Conservation (phyloP, 2,113 vertebrate genomes). For the Xiphorhynchus elegans region DNA sequence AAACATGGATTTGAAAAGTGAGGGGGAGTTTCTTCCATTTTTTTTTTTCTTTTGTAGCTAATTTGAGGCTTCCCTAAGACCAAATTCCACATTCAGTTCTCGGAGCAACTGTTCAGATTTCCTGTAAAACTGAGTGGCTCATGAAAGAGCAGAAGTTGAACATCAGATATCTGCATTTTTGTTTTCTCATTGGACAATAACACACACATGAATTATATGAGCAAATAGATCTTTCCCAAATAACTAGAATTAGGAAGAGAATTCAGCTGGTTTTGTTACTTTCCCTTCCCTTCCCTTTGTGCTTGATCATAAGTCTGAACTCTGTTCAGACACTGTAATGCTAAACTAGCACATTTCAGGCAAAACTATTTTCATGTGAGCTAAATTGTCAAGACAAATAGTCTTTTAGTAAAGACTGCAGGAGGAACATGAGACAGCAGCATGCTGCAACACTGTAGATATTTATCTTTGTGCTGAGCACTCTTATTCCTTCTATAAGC, state of each 20-base stretch:
- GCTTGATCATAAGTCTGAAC: not conserved
- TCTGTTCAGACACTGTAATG: not conserved
- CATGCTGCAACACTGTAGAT: not conserved
- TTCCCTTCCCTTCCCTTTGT: not conserved
- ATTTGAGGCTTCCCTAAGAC: not conserved
- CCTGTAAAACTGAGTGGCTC: not conserved
- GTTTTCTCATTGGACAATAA: not conserved
- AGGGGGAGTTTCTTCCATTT: fast-evolving
- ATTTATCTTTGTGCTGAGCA: not conserved
- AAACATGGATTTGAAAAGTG: not conserved
- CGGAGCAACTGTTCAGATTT: not conserved
- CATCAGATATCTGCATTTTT: not conserved
- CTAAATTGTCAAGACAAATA: not conserved
- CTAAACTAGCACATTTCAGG: not conserved
- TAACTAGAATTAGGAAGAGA: not conserved
- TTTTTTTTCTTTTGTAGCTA: not conserved
- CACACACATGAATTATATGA: not conserved
- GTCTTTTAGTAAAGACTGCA: not conserved
- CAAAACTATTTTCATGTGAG: not conserved
- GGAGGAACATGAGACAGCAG: not conserved
- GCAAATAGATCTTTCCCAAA: not conserved
- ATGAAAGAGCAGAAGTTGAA: not conserved
- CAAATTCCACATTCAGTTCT: not conserved
- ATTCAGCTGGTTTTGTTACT: not conserved
- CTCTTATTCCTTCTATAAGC: not conserved